These are phyloP conservation scores for Drosophila neotestacea DNA, from an alignment of 2,888 invertebrate species.

Conservation along the genomic window DNA sequence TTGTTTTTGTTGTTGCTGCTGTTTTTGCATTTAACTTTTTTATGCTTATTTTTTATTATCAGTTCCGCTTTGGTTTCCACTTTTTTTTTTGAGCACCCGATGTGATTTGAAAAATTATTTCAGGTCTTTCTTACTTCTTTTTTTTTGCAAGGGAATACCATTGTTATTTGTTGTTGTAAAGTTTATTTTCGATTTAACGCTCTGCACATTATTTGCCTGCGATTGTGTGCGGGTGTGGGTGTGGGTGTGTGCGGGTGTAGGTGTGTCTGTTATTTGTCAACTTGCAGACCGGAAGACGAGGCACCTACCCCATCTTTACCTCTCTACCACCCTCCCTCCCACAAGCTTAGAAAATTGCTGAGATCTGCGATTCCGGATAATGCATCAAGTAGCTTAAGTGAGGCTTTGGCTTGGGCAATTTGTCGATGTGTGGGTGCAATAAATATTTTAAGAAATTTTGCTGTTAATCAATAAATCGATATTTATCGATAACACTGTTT, in stretches of 20 bases:
- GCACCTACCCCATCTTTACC: no score
- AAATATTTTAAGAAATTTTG: not conserved
- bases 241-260: constrained; percentile 9
- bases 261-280: constrained; percentile 23
- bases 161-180: constrained; percentile 49
- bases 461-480: not conserved
- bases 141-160: constrained; percentile 3
- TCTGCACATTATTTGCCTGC: constrained; percentile 58
- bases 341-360: constrained; percentile 10
- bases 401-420: constrained; percentile 29
- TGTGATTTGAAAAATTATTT: constrained; percentile 68
- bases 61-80: constrained; percentile 48
- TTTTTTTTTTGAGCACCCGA: constrained; percentile 46
- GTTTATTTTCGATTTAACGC: constrained; percentile 70
- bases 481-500: not conserved
- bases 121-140: constrained; percentile 11
- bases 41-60: constrained; percentile 55
- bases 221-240: constrained; percentile 7
- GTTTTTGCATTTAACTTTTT: constrained; percentile 57
- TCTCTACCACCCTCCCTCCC: no score
- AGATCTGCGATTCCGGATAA: constrained; percentile 36
- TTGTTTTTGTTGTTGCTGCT: constrained; percentile 22
- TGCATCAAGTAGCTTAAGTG: constrained; percentile 36
- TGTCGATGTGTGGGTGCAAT: constrained; percentile 27
- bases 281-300: not conserved